Conservation (phyloP, 1,140 invertebrate species). For the Liolophura sinensis region DNA sequence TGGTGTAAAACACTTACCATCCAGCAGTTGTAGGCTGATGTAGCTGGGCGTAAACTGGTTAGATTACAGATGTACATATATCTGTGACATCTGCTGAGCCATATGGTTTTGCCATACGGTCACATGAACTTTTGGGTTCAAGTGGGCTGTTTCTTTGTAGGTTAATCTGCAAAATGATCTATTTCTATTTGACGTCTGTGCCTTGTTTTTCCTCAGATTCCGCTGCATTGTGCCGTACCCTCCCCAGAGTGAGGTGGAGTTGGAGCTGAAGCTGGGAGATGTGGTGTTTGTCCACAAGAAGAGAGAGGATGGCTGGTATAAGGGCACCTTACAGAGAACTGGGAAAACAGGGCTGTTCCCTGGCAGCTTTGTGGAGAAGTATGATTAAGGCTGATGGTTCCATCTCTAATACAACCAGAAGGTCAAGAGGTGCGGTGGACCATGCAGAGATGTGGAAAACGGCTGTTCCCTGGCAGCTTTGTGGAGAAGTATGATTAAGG, state of each 20-base stretch:
- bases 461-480: too few species aligned
- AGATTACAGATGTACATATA: too few species aligned
- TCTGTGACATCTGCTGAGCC: too few species aligned
- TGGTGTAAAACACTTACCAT: too few species aligned
- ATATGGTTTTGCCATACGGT: neutral
- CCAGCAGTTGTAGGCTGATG: too few species aligned
- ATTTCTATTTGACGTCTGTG: neutral
- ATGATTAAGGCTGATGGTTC: too few species aligned
- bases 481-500: too few species aligned
- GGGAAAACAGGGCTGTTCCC: conserved; percentile 91
- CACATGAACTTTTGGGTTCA: neutral
- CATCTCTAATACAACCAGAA: too few species aligned
- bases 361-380: conserved; percentile 83
- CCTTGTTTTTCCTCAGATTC: conserved; percentile 62
- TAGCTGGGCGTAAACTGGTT: too few species aligned
- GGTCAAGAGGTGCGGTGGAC: too few species aligned
- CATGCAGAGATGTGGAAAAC: too few species aligned
- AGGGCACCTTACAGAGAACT: conserved; percentile 86
- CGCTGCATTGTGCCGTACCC: conserved; percentile 92
- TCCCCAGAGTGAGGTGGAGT: conserved; percentile 90
- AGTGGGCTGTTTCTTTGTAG: neutral
- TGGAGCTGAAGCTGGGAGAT: conserved; percentile 87
- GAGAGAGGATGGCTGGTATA: conserved; percentile 93
- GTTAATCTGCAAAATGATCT: neutral
- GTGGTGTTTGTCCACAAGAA: conserved; percentile 91